Evolutionary conservation across 1,140 invertebrate species (phyloP), one percentile per base, ranked within the genome.

Genomic region (Argopecten irradians): DNA sequence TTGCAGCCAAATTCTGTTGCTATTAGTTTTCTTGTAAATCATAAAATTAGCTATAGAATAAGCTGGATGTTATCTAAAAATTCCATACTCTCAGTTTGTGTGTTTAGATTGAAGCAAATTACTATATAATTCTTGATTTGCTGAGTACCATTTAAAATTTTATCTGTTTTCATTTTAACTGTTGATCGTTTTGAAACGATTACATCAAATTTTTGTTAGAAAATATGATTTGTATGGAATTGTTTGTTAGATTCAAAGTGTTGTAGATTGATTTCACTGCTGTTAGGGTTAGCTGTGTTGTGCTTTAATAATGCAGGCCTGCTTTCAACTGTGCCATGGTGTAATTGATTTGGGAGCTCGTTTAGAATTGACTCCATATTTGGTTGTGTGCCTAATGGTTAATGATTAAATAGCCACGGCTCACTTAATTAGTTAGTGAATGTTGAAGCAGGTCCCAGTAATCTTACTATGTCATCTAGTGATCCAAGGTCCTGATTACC

Each of bases 331-430:
- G 55, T 1, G 55, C 28, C 28, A 71, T 71, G 55, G 22, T 28
- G 55, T 71, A 71, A 71, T 71, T 71, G 55, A 71, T 71, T 71
- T 71, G 55, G 19, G n/a, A 16, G 55, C 55, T 28, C 19, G 28
- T 71, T 71, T 28, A 71, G 55, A 71, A 71, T 28, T n/a, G 55
- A 71, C 55, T 71, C 55, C 55, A 71, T 71, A 71, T 71, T 71
- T 71, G 55, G 55, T 71, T 71, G 14, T 16, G 55, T n/a, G 22
- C n/a, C 55, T 71, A 71, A 28, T 71, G 55, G 55, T 71, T 28
- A 71, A n/a, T 71, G 55, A 71, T 71, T 5, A 3, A 71, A 22
- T 13, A 55, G 43, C 43, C 43, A 19, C 28, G 22, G 11, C 2
- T n/a, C n/a, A 71, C 55, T 71, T 71, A 71, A 71, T 55, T 55